Evolutionary conservation across 2,113 vertebrate genomes (phyloP).

Genomic region (Rhinoptilus africanus): DNA sequence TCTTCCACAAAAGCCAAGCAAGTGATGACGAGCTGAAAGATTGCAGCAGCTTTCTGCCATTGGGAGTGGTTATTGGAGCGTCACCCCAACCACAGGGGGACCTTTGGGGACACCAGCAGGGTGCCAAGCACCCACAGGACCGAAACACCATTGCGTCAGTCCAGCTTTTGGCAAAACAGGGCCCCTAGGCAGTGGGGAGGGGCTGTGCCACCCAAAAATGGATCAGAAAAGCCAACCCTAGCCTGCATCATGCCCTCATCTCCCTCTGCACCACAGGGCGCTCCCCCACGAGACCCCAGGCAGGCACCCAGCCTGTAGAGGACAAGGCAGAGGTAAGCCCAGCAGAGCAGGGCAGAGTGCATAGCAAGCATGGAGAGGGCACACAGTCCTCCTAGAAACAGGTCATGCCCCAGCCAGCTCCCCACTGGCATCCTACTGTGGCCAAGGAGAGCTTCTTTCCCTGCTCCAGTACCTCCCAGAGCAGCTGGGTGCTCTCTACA

Average conservation of each 20-base stretch:
- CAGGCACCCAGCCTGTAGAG: neutral
- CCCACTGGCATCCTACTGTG: rapidly evolving
- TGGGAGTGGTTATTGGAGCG: neutral
- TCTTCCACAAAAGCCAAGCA: neutral
- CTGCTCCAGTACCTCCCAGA: neutral
- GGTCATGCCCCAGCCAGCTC: neutral
- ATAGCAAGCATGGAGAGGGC: rapidly evolving
- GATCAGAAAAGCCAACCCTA: neutral
- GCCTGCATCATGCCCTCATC: neutral
- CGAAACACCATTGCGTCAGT: neutral
- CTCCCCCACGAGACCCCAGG: neutral
- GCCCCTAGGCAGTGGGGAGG: neutral
- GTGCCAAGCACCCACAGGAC: neutral
- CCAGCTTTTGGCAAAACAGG: neutral
- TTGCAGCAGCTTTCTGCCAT: neutral
- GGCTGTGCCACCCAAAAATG: neutral
- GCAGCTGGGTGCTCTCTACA: neutral
- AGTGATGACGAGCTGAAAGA: neutral
- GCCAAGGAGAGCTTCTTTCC: neutral
- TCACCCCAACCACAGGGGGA: neutral
- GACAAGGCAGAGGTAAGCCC: neutral
- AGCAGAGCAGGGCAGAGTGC: neutral
- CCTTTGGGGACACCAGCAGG: neutral
- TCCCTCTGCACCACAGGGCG: neutral
- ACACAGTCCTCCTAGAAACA: neutral